These are phyloP conservation scores for Cetonia aurata DNA, from an alignment of 2,888 invertebrate genomes.

Conservation along the genomic window DNA sequence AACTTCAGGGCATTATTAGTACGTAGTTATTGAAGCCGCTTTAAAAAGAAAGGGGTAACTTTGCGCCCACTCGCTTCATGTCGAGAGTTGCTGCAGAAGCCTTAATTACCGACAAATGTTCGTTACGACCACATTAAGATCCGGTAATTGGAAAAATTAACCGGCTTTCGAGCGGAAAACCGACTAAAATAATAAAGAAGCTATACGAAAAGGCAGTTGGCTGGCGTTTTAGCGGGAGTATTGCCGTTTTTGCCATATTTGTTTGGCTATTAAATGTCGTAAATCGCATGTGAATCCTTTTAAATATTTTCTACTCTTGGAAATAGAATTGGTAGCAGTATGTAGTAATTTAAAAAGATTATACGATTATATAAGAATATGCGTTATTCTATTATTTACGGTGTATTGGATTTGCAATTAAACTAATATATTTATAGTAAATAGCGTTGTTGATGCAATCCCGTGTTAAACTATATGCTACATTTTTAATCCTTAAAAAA, in stretches of 20 bases:
- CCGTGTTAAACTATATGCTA: too few species aligned
- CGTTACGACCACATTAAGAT: conserved; percentile 59
- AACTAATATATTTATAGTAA: too few species aligned
- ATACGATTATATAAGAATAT: too few species aligned
- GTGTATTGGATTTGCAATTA: too few species aligned
- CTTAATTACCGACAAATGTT: conserved; percentile 60
- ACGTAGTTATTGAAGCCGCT: conserved; percentile 13
- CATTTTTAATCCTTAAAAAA: too few species aligned
- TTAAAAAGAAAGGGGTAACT: conserved; percentile 11
- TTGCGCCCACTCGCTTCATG: background rate
- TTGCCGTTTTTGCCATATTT: conserved; percentile 50
- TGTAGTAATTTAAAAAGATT: too few species aligned
- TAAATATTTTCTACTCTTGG: conserved; percentile 19
- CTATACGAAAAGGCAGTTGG: conserved; percentile 47
- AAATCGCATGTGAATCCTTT: conserved; percentile 42
- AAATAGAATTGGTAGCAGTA: too few species aligned
- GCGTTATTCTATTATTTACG: too few species aligned
- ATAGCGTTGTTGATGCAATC: too few species aligned
- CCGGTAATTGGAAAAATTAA: conserved; percentile 60
- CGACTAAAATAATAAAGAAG: conserved; percentile 53
- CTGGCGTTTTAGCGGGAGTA: conserved; percentile 31
- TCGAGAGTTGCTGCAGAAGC: conserved; percentile 5
- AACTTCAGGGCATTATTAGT: conserved; percentile 9
- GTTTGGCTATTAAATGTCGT: conserved; percentile 51
- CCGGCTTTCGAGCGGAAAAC: conserved; percentile 54